Conservation (phyloP, 2,113 vertebrate genomes). For the Muntiacus reevesi region DNA sequence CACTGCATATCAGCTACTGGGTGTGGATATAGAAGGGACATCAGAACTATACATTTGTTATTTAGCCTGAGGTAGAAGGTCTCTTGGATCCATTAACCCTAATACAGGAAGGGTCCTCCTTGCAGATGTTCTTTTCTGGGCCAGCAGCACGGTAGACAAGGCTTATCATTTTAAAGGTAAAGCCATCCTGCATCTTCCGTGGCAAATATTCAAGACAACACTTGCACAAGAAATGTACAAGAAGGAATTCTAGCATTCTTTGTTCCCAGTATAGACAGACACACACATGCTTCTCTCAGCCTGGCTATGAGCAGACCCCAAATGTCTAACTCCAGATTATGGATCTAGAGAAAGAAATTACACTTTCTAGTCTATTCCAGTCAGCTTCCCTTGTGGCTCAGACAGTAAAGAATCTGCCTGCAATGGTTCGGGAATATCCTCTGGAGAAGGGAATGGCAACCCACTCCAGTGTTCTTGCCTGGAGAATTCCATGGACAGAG, state of each 20-base stretch:
- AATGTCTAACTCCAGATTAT: neutral
- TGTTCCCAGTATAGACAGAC: neutral
- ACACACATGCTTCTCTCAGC: neutral
- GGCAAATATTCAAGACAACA: neutral
- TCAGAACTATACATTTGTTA: neutral
- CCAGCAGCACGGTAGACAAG: neutral
- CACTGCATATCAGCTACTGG: neutral
- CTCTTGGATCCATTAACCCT: neutral
- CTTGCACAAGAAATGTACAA: neutral
- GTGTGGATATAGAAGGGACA: neutral
- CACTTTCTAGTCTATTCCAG: neutral
- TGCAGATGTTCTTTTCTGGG: neutral
- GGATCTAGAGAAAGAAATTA: neutral
- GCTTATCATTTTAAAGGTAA: neutral
- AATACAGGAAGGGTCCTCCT: neutral
- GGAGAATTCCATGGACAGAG: neutral
- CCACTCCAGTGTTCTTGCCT: neutral
- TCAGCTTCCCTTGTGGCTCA: neutral
- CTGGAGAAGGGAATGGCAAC: neutral
- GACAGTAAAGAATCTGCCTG: neutral
- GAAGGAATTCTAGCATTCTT: neutral
- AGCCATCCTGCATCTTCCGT: neutral
- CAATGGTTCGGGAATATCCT: neutral
- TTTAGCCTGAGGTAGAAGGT: neutral
- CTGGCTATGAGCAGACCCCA: neutral